A percentile compares a stretch with the other conserved stretches of the same genome.
phyloP scores from a whole-genome alignment of 30 jellyfish, hydroid and myxozoan species.

The Hydra vulgaris region DNA sequence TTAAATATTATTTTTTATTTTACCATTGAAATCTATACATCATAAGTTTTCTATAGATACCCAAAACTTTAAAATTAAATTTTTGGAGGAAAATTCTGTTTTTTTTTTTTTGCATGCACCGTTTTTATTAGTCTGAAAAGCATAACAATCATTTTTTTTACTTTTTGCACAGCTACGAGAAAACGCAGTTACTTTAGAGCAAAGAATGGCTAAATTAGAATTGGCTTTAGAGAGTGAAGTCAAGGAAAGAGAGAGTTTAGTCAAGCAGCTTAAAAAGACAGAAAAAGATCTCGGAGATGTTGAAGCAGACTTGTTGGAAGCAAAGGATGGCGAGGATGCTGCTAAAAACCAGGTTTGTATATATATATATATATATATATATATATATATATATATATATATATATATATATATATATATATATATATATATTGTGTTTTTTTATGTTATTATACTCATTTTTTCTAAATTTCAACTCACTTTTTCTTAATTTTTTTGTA shows the following conservation, averaged over 20 bases:
- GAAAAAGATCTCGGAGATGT: constrained; percentile 24
- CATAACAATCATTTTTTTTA: not conserved
- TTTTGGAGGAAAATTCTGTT: too few relatives aligned
- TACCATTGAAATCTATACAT: too few relatives aligned
- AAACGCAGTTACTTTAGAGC: constrained; percentile 22
- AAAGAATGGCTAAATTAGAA: constrained; percentile 18
- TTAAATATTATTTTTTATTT: too few relatives aligned
- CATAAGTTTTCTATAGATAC: too few relatives aligned
- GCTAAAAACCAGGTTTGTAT: constrained; percentile 21
- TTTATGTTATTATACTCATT: not conserved
- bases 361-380: not conserved
- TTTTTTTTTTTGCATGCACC: not conserved
- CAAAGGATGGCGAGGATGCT: constrained; percentile 25
- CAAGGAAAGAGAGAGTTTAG: constrained; percentile 23
- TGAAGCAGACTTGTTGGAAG: constrained; percentile 21
- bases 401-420: not conserved
- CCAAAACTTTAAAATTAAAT: too few relatives aligned
- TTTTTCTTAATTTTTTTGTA: not conserved
- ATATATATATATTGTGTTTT: too few relatives aligned
- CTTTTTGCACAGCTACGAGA: constrained; percentile 13
- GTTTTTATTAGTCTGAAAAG: not conserved
- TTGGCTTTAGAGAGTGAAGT: constrained; percentile 29
- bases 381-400: not conserved
- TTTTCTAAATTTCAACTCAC: not conserved
- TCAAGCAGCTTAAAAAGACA: constrained; percentile 13